These are phyloP conservation scores for Dromius quadrimaculatus DNA, from an alignment of 2,888 invertebrate species.

Conservation along the genomic window DNA sequence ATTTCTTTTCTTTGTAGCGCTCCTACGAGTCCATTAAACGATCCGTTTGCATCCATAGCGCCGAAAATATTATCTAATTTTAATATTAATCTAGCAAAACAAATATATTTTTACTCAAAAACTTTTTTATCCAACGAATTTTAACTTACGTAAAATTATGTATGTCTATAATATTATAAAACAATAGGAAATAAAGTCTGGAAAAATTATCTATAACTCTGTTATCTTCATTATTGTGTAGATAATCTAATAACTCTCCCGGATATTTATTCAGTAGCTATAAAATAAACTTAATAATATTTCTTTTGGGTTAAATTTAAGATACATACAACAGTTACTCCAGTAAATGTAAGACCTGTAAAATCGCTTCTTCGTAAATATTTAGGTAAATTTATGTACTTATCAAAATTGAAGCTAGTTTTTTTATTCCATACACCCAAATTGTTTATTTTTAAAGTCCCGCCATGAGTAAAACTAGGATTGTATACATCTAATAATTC, in stretches of 20 bases:
- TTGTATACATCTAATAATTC: constrained; percentile 38
- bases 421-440: constrained; percentile 20
- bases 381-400: constrained; percentile 1
- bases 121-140: not conserved
- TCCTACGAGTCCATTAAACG: constrained; percentile 76
- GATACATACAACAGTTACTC: constrained; percentile 5
- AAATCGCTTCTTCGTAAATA: constrained; percentile 28
- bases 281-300: not conserved
- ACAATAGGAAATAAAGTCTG: constrained; percentile 29
- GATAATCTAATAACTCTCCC: constrained; percentile 39
- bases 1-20: constrained; percentile 70
- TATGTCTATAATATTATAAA: constrained; percentile 66
- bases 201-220: constrained; percentile 35
- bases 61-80: constrained; percentile 74
- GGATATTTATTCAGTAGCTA: constrained; percentile 3
- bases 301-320: not conserved
- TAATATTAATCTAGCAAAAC: constrained; percentile 65
- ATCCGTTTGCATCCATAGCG: constrained; percentile 70
- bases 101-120: not conserved
- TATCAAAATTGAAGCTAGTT: constrained; percentile 2
- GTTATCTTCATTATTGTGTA: constrained; percentile 42
- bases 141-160: constrained; percentile 75
- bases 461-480: constrained; percentile 21
- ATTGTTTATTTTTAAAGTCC: constrained; percentile 13
- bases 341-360: constrained; percentile 10